Evolutionary conservation across 2,888 invertebrate genomes (phyloP), one percentile per base, ranked within the genome.

Genomic region (Oligia strigilis): DNA sequence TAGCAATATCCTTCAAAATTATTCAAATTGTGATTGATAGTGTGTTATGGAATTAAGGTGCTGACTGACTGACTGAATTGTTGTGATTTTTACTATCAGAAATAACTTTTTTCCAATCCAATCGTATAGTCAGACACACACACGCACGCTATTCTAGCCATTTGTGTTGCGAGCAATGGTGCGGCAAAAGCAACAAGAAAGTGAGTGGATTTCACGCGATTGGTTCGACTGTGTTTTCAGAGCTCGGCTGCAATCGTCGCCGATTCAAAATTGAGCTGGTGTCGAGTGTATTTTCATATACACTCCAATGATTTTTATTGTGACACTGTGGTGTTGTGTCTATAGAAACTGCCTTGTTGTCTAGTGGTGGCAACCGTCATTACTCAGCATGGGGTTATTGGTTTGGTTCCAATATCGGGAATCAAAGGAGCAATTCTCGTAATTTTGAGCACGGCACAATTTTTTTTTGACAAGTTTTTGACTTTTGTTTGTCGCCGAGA

Each of bases 251-350:
- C 79, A 55, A 72, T 79, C 72, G n/a, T n/a, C 58, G 36, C n/a
- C 52, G n/a, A 55, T 72, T 64, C 62, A 64, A 72, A 79, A 79
- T 79, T 65, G 72, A 72, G 64, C 36, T 72, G 19, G 70, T 36
- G 36, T 72, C 72, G 46, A 79, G n/a, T 55, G 55, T 0, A 40
- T 55, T 79, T 19, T 64, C n/a, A 36, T 29, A 9, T 17, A 14
- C 19, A 29, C 14, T 64, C 14, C 40, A 36, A n/a, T 1, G 19
- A 14, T 36, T 71, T 79, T 64, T 62, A 46, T 79, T 71, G 52
- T 14, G 1, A 11, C 8, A 19, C 11, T 75, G 23, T 14, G 23
- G 9, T 52, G 11, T 19, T 19, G 0, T 6, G 0, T 40, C 0
- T 19, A 70, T 29, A 43, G 2, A 58, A 29, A 72, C 9, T 49